phyloP scores from a whole-genome alignment of 2,797 vertebrate genomes.

The Aldrovandia affinis region DNA sequence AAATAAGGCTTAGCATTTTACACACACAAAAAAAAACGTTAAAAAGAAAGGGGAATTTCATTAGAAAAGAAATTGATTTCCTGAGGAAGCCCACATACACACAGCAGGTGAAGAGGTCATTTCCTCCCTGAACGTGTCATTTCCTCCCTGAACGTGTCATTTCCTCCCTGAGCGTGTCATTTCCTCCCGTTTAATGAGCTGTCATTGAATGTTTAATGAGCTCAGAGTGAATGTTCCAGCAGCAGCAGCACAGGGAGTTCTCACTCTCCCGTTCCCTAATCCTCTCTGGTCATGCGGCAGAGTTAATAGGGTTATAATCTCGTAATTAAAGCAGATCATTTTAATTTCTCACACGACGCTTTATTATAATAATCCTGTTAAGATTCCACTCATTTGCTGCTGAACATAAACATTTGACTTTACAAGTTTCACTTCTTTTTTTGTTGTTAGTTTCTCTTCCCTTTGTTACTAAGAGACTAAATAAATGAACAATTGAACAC shows the following conservation, averaged over 20 bases:
- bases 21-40: not conserved
- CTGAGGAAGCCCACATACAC: slow-evolving; percentile 50
- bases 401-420: slow-evolving; percentile 54
- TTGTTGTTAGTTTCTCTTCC: slow-evolving; percentile 47
- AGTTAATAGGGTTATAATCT: slow-evolving; percentile 80
- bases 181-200: slow-evolving; percentile 48
- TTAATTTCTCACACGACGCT: slow-evolving; percentile 72
- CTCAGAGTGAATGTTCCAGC: slow-evolving; percentile 59
- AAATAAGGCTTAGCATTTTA: not conserved
- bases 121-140: slow-evolving; percentile 24
- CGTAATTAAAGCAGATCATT: slow-evolving; percentile 76
- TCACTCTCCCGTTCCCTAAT: slow-evolving; percentile 61
- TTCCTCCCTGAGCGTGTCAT: slow-evolving; percentile 24
- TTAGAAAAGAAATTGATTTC: slow-evolving; percentile 12
- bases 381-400: slow-evolving; percentile 69
- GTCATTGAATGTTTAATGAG: too few relatives aligned
- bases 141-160: slow-evolving; percentile 24
- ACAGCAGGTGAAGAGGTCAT: too few relatives aligned
- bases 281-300: slow-evolving; percentile 61
- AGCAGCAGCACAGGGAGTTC: slow-evolving; percentile 61
- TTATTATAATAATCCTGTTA: slow-evolving; percentile 74
- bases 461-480: slow-evolving; percentile 54
- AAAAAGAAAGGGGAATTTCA: slow-evolving; percentile 1
- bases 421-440: slow-evolving; percentile 7
- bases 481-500: slow-evolving; percentile 58